phyloP scores from a whole-genome alignment of 2,113 vertebrate genomes.

The Megalops atlanticus region DNA sequence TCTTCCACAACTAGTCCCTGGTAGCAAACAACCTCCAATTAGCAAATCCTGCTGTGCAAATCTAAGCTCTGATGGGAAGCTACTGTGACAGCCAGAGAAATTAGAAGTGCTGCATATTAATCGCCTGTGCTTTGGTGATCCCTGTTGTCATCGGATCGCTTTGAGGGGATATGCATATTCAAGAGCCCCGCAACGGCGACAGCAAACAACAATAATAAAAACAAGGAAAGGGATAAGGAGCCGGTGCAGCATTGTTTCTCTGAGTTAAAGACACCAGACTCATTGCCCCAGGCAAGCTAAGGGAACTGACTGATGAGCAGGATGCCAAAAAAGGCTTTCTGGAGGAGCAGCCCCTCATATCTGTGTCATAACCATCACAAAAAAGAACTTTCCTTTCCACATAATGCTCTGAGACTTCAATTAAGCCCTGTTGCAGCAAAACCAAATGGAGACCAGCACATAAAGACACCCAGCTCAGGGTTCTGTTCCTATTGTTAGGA shows the following conservation, averaged over 20 bases:
- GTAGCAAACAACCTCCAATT: slow-evolving; percentile 80
- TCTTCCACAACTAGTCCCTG: slow-evolving; percentile 78
- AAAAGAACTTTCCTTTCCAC: slow-evolving; percentile 12
- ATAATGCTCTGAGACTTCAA: slow-evolving; percentile 18
- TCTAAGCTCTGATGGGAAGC: slow-evolving; percentile 72
- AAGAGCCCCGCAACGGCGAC: slow-evolving; percentile 40
- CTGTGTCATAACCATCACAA: slow-evolving; percentile 25
- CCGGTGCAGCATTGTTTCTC: slow-evolving; percentile 19
- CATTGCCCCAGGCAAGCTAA: slow-evolving; percentile 33
- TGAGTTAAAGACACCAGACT: slow-evolving; percentile 33
- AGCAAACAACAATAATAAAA: slow-evolving; percentile 38
- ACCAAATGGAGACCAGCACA: neutral
- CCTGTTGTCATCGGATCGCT: slow-evolving; percentile 63
- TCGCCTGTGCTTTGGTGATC: slow-evolving; percentile 67
- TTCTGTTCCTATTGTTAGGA: neutral
- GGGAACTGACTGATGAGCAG: slow-evolving; percentile 24
- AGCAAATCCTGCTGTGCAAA: slow-evolving; percentile 76
- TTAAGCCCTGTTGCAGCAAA: slow-evolving; percentile 18
- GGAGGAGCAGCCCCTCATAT: slow-evolving; percentile 21
- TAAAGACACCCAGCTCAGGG: neutral
- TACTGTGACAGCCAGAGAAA: slow-evolving; percentile 77
- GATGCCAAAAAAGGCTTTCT: slow-evolving; percentile 5
- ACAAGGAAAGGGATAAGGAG: slow-evolving; percentile 37
- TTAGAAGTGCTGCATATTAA: slow-evolving; percentile 72
- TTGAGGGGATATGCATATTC: slow-evolving; percentile 59